phyloP scores from a whole-genome alignment of 2,888 invertebrate genomes.

The Cataglyphis altisquamis region DNA sequence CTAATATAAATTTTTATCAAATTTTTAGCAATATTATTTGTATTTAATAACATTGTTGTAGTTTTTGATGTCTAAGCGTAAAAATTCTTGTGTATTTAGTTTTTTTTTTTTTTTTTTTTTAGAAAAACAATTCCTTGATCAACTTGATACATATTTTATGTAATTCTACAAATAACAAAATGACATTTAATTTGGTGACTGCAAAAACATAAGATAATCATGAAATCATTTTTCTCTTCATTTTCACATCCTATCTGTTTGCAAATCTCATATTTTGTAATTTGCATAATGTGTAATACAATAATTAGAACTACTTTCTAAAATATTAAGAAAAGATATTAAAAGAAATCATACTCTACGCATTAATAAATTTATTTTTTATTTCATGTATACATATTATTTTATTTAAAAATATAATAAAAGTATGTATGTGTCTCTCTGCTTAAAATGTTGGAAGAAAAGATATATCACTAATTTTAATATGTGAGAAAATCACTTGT shows the following conservation, averaged over 20 bases:
- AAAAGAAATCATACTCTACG: neutral
- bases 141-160: neutral
- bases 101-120: neutral
- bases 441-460: neutral
- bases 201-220: too few species aligned
- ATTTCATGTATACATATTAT: neutral
- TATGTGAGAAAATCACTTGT: neutral
- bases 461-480: neutral
- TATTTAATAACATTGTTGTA: neutral
- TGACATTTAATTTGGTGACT: too few species aligned
- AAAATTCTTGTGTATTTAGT: neutral
- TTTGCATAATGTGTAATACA: too few species aligned
- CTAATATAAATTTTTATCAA: too few species aligned
- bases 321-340: too few species aligned
- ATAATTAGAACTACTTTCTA: too few species aligned
- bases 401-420: neutral
- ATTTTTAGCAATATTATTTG: too few species aligned
- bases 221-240: too few species aligned
- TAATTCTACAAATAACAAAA: neutral
- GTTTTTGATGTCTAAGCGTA: neutral
- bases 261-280: too few species aligned
- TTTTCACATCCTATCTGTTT: too few species aligned
- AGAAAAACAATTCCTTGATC: neutral
- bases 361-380: neutral
- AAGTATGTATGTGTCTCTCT: neutral